Evolutionary conservation across 2,888 invertebrate species (phyloP), one percentile per base, ranked within the genome.

Genomic region (Eristalis arbustorum): DNA sequence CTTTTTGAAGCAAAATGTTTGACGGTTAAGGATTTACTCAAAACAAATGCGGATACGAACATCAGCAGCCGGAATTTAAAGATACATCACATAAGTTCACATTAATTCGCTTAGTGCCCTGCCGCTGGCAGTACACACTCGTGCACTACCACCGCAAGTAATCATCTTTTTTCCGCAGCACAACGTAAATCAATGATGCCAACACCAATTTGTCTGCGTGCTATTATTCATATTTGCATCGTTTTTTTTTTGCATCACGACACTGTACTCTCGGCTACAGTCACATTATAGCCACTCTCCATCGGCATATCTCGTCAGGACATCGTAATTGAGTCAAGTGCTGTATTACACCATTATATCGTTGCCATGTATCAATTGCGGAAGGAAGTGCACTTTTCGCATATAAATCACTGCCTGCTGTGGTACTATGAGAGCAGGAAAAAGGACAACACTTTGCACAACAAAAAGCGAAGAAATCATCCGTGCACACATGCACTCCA

Each of bases 271-370:
- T 22, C 49, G 14, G 14, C 64, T 66, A 72, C 66, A 66, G 61
- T 66, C 61, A 74, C 79, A 79, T 79, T 57, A 79, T 79, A 79
- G 74, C 49, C 88, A 61, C 69, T 40, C 83, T 73, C 8, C 31
- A 83, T 71, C 49, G 69, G 61, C 78, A 74, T 84, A 79, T 84
- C 73, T 74, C 79, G 64, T 78, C 74, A 74, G 66, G 61, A 73
- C 79, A 79, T 84, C 79, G 84, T 84, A 79, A 84, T 84, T 84
- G 74, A 84, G 79, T 75, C 75, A 79, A 75, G 84, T 75, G 84
- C 69, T 75, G 79, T 79, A 75, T 84, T 84, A 84, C 79, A 71
- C 84, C 71, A 71, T 84, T 78, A 71, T 79, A 79, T 71, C 62
- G 75, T 66, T 64, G 67, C 66, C 71, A 69, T 68, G 67, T 69